Evolutionary conservation across 2,888 invertebrate species (phyloP), one percentile per base, ranked within the genome.

Genomic region (Eupithecia subumbrata): DNA sequence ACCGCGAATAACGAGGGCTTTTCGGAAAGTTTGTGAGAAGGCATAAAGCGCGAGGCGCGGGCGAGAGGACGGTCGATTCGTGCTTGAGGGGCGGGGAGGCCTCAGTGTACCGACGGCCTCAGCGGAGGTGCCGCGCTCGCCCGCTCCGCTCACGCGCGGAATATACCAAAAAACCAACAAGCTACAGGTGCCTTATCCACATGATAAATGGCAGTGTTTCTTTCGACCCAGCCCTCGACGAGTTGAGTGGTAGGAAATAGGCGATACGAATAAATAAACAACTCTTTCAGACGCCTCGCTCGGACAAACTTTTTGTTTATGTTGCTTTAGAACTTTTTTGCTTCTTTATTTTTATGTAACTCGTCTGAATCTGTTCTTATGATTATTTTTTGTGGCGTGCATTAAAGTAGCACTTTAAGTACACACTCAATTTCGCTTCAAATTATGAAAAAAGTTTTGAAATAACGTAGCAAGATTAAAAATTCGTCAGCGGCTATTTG

Each of bases 151-250:
- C 74, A 79, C 84, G 84, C 87, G 87, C 88, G 88, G 83, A 77
- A 89, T 86, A 87, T 85, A 85, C 85, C 85, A 87, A 87, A 87
- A 89, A 86, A 85, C 83, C 74, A 76, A 81, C 83, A 88, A 84
- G 88, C 92, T 86, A 92, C 91, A 92, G 91, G 91, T 92, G 92
- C 89, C 85, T 79, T 77, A 80, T 83, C 85, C 82, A 80, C 85
- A 89, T 90, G 86, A 89, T 89, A 90, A 88, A 90, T 90, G 85
- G 85, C 86, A 86, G 89, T 90, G 87, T 87, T 88, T 85, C 60
- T 87, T 87, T 84, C 84, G 80, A 83, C 78, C 84, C 84, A 82
- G 84, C 84, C 83, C 77, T 74, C 83, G 82, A 85, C 85, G 82
- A 84, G 84, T 87, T 88, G 84, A 88, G 86, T 85, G 87, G 85